phyloP scores from a whole-genome alignment of 2,113 vertebrate species.

The Equus quagga region DNA sequence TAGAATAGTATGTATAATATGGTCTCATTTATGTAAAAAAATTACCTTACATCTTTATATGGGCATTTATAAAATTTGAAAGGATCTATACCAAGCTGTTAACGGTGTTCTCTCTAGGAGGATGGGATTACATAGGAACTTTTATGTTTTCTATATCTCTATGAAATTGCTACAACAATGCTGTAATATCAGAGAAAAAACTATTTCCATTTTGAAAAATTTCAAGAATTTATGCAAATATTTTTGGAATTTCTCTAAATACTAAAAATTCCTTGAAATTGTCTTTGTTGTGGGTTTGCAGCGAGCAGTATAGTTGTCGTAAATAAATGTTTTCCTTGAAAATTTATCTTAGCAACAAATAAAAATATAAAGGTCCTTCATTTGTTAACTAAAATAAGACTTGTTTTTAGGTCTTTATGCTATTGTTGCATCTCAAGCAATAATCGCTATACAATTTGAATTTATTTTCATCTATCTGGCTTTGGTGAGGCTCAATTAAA shows the following conservation, averaged over 20 bases:
- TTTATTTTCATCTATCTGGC: constrained; percentile 68
- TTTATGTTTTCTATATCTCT: constrained; percentile 5
- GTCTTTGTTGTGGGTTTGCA: constrained; percentile 24
- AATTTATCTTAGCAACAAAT: constrained; percentile 22
- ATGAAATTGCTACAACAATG: background rate
- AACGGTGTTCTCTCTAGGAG: constrained; percentile 19
- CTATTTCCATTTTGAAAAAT: constrained; percentile 51
- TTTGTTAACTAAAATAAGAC: constrained; percentile 55
- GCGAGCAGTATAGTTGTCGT: background rate
- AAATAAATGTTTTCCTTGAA: constrained; percentile 57
- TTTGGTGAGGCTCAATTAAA: constrained; percentile 67
- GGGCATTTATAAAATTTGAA: constrained; percentile 29
- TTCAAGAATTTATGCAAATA: constrained; percentile 21
- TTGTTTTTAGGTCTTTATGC: constrained; percentile 49
- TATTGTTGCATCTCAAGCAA: constrained; percentile 61
- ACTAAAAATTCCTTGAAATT: constrained; percentile 40
- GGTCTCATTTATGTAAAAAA: constrained; percentile 18
- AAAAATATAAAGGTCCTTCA: constrained; percentile 21
- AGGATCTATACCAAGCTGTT: background rate
- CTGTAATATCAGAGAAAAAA: background rate
- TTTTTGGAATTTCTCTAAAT: constrained; percentile 33
- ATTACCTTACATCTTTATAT: constrained; percentile 3
- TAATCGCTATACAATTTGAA: constrained; percentile 60
- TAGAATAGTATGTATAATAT: constrained; percentile 8
- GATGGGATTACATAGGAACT: background rate